Conservation (phyloP, 2,797 vertebrate species). For the Darevskia mixta region DNA sequence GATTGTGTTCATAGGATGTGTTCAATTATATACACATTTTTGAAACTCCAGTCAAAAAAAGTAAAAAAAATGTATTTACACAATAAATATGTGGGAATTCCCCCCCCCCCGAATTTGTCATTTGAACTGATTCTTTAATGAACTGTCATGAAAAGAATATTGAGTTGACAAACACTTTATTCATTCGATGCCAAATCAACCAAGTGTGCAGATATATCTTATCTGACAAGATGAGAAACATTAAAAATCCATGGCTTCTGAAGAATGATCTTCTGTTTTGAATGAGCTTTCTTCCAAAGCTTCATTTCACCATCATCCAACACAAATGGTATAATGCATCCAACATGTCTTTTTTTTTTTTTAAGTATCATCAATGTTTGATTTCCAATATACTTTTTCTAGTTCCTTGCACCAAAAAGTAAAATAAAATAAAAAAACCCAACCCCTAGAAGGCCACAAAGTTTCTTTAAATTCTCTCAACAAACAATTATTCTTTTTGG, state of each 20-base stretch:
- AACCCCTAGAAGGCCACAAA: slow-evolving; percentile 58
- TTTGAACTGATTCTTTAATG: slow-evolving; percentile 76
- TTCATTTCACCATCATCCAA: background rate
- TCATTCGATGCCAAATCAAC: slow-evolving; percentile 53
- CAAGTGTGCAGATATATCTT: slow-evolving; percentile 50
- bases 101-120: slow-evolving; percentile 69
- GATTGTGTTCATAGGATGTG: slow-evolving; percentile 85
- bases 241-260: slow-evolving; percentile 56
- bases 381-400: slow-evolving; percentile 66
- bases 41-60: slow-evolving; percentile 80
- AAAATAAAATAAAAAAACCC: slow-evolving; percentile 33
- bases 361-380: slow-evolving; percentile 58
- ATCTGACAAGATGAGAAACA: slow-evolving; percentile 54
- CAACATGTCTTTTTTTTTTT: background rate
- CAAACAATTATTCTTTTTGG: slow-evolving; percentile 49
- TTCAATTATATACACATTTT: slow-evolving; percentile 89
- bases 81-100: slow-evolving; percentile 78
- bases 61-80: slow-evolving; percentile 84
- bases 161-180: slow-evolving; percentile 52
- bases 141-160: slow-evolving; percentile 61
- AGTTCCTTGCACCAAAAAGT: slow-evolving; percentile 47
- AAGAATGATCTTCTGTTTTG: slow-evolving; percentile 38
- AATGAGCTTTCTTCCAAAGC: slow-evolving; percentile 44
- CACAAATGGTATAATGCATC: slow-evolving; percentile 38
- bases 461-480: slow-evolving; percentile 52